Evolutionary conservation across 2,113 vertebrate species (phyloP), one percentile per base, ranked within the genome.

Genomic region (Grammomys dolichurus): DNA sequence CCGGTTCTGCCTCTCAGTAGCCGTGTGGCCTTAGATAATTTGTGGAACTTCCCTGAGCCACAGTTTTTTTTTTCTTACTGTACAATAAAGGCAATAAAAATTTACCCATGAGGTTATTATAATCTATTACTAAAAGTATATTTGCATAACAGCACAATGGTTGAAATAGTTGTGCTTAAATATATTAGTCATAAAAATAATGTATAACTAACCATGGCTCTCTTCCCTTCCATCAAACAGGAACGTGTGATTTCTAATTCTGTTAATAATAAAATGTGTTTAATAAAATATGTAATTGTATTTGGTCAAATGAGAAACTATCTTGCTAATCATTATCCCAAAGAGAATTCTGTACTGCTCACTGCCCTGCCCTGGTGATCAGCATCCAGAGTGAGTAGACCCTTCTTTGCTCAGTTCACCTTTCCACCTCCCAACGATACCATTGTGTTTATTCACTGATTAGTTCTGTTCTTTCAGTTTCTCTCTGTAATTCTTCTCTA

Each of bases 251-350:
- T 91, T 84, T 91, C 69, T 94, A 87, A 17, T 91, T 26, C 69
- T 36, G 84, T 84, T 72, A 96, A 80, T 48, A 93, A 81, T 70
- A 82, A 96, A 90, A 70, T 14, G 81, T 77, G 20, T 67, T 36
- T 75, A 33, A 85, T 67, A 95, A 88, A 81, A 31, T 19, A 75
- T 43, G 19, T 28, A 56, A 26, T 73, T 84, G 16, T 48, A 60
- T 84, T 56, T 87, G 67, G 26, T 93, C 46, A 72, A 69, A 82
- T 22, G 36, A 20, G 60, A 93, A 91, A 67, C 24, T 7, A 4
- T 72, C 19, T 58, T 75, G 16, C 24, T 16, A 22, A 22, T 63
- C 16, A 76, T 46, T 22, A 12, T 8, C 33, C 22, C 36, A 75
- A 81, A 72, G 63, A 19, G 72, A 58, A 40, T 33, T 48, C 40